Base-by-base conservation (phyloP, 1,140 invertebrate species). In the Zaprionus tsacasi region DNA sequence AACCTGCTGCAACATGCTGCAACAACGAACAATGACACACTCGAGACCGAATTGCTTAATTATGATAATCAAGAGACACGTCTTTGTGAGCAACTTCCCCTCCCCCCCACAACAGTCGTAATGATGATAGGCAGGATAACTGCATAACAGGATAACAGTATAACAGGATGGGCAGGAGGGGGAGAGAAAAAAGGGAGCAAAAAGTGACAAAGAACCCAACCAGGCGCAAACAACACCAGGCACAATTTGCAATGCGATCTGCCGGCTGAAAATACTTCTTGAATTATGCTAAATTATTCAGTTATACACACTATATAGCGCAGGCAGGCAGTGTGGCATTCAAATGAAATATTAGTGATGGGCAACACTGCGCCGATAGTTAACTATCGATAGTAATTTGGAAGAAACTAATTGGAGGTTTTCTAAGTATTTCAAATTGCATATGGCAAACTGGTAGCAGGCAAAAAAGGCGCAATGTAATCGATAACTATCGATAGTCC, bases 31-130 rank as follows among this genome's bases (percentile, higher is more conserved):
- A 65, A 72, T 45, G 69, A 5, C 63, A 70, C 82, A 82, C 79
- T 87, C 79, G 79, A 82, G 77, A 74, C 58, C 66, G 88, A 87
- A 87, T 87, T 87, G 80, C 82, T 87, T 88, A 87, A 87, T 87
- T 87, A 87, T 88, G 80, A 82, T 87, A 87, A 87, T 87, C 79
- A 87, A 74, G 67, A 69, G 63, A 45, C 45, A 70, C n/a, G 45
- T 27, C 52, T n/a, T 15, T 21, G 45, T 48, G 15, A 48, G 15
- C 45, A 48, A 15, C 45, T 11, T 17, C 8, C 45, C 8, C 10
- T 4, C 10, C 8, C 45, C 8, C 10, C 6, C 10, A 8, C 45
- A 7, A 17, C 45, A 50, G 10, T 25, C 17, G 45, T 61, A 8
- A 38, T 54, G 11, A 38, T 54, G 13, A 55, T 64, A 52, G 45